Percentiles rank a stretch among this genome's conserved stretches.
phyloP scores from a whole-genome alignment of 2,888 invertebrate genomes.

The Omphaloscelis lunosa region DNA sequence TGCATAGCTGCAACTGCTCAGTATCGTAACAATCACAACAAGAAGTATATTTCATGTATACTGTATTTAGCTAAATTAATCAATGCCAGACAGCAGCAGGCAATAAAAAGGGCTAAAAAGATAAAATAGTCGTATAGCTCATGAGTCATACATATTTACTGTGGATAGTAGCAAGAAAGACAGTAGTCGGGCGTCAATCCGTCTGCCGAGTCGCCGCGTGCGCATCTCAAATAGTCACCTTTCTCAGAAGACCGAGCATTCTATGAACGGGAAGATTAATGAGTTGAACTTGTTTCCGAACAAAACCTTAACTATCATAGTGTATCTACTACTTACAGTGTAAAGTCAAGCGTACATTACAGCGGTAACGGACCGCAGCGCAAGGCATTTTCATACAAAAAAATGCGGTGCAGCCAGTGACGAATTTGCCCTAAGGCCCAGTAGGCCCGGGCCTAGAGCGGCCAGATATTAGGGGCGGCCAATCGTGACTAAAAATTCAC shows the following conservation, averaged over 20 bases:
- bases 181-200: slow-evolving; percentile 59
- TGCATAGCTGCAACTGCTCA: background rate
- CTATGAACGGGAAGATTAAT: slow-evolving; percentile 59
- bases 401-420: background rate
- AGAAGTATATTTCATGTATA: slow-evolving; percentile 1
- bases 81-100: slow-evolving; percentile 14
- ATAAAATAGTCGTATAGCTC: background rate
- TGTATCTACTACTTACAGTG: too few species aligned
- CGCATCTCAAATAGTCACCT: slow-evolving; percentile 50
- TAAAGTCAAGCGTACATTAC: background rate
- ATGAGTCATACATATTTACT: slow-evolving; percentile 34
- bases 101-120: slow-evolving; percentile 27
- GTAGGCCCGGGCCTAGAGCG: too few species aligned
- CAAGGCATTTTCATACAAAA: background rate
- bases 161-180: slow-evolving; percentile 32
- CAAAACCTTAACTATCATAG: background rate
- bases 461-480: too few species aligned
- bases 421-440: too few species aligned
- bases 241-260: slow-evolving; percentile 48
- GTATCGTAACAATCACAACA: background rate
- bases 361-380: background rate
- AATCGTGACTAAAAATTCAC: too few species aligned
- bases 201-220: slow-evolving; percentile 58
- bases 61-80: slow-evolving; percentile 16
- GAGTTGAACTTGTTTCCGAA: slow-evolving; percentile 35